Percentiles rank a stretch among this genome's conserved stretches.
These are phyloP conservation scores for Cerceris ruficornis DNA, from an alignment of 2,888 invertebrate species.

Conservation along the genomic window DNA sequence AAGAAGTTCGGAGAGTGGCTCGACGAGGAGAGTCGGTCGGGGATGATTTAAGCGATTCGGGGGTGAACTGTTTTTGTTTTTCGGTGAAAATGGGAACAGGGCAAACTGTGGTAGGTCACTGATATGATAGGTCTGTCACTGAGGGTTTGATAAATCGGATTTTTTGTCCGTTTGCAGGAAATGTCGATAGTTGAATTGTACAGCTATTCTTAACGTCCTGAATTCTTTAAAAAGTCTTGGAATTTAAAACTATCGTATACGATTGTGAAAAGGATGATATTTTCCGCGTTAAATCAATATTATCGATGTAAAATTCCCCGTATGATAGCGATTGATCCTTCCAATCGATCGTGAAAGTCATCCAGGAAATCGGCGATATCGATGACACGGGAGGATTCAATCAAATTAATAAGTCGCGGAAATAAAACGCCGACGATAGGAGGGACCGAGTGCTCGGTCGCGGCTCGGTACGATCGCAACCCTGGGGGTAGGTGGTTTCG, in stretches of 20 bases:
- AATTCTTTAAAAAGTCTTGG: neutral
- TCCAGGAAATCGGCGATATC: slow-evolving; percentile 35
- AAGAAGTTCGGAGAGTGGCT: neutral
- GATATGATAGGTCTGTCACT: too few relatives aligned
- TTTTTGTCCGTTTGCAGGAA: neutral
- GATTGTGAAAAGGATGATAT: neutral
- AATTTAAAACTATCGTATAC: neutral
- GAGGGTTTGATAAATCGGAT: too few relatives aligned
- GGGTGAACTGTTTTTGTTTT: too few relatives aligned
- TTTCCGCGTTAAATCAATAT: neutral
- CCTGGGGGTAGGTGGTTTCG: slow-evolving; percentile 70
- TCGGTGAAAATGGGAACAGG: too few relatives aligned
- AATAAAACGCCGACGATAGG: slow-evolving; percentile 69
- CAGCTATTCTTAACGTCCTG: neutral
- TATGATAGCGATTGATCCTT: neutral
- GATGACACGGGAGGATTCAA: slow-evolving; percentile 67
- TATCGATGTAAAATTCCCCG: neutral
- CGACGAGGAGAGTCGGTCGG: too few relatives aligned
- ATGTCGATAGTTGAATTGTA: neutral
- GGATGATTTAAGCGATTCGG: too few relatives aligned
- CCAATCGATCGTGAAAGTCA: slow-evolving; percentile 26
- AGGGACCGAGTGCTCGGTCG: slow-evolving; percentile 58
- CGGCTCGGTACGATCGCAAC: slow-evolving; percentile 72
- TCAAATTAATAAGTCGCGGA: slow-evolving; percentile 81
- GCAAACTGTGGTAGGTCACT: too few relatives aligned